phyloP scores from a whole-genome alignment of 2,797 vertebrate species.

The Microcaecilia unicolor region DNA sequence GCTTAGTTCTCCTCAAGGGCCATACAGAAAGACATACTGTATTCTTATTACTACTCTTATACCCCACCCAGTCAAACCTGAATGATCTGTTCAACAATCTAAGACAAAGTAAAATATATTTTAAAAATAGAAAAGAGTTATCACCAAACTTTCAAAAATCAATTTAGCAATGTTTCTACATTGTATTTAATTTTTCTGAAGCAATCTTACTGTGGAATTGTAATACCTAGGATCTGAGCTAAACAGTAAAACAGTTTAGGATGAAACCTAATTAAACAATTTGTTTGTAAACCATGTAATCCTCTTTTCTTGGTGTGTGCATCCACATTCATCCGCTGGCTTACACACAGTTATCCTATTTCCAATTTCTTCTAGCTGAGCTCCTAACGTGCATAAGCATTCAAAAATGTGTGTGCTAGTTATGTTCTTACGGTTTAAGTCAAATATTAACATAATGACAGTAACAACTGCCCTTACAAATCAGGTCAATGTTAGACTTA shows the following conservation, averaged over 20 bases:
- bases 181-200: slow-evolving; percentile 9
- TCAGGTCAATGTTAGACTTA: slow-evolving; percentile 4
- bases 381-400: too few relatives aligned
- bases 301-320: too few relatives aligned
- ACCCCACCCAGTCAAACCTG: too few relatives aligned
- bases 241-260: too few relatives aligned
- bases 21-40: neutral
- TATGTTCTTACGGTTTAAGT: neutral
- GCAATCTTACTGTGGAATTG: neutral
- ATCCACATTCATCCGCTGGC: too few relatives aligned
- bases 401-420: slow-evolving; percentile 11
- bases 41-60: too few relatives aligned
- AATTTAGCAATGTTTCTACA: slow-evolving; percentile 6
- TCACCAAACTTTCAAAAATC: slow-evolving; percentile 12
- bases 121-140: slow-evolving; percentile 25
- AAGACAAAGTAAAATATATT: slow-evolving; percentile 17
- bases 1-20: slow-evolving; percentile 2
- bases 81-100: neutral
- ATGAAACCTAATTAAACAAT: too few relatives aligned
- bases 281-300: too few relatives aligned
- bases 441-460: neutral
- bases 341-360: too few relatives aligned
- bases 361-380: too few relatives aligned
- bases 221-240: too few relatives aligned
- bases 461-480: slow-evolving; percentile 8